Evolutionary conservation across 1,140 invertebrate species (phyloP), one percentile per base, ranked within the genome.

Genomic region (Apocrypta bakeri): DNA sequence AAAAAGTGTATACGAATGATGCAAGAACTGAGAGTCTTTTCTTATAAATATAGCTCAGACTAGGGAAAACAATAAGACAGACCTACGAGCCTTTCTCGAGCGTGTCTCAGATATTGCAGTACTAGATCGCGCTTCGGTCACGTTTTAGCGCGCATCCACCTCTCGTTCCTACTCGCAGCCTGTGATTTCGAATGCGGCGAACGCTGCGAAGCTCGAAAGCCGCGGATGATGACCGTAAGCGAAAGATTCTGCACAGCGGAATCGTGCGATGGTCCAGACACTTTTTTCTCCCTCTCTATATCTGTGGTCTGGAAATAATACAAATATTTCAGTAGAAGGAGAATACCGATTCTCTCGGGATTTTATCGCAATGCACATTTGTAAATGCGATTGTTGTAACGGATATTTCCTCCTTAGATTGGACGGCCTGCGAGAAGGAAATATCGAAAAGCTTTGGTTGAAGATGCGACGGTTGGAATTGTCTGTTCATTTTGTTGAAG

Each of bases 111-210:
- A 66, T 66, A 66, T 27, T 66, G 27, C 63, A 9, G 63, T 9
- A 25, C n/a, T 17, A 71, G 68, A 29, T 71, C 68, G 68, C 27
- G 68, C 31, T 1, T 21, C 29, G 31, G 68, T 71, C 68, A 71
- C 68, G 68, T 71, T 37, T 71, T 29, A 29, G 6, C 21, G 68
- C 24, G 68, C 33, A 4, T 2, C 27, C n/a, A n/a, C 29, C 68
- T 29, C 21, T 31, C 68, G 68, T 31, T 14, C 21, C 68, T 29
- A 0, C n/a, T 29, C n/a, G 64, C 29, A 37, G 17, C 68, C 14
- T 37, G 68, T 29, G 64, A 66, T 66, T 66, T 66, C 64, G 24
- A 66, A 66, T 66, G 64, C 64, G 48, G 21, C 21, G 48, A 66
- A 66, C 27, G 25, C 24, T 14, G 24, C 64, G 64, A 4, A 29